Evolutionary conservation across 1,140 invertebrate genomes (phyloP), one percentile per base, ranked within the genome.

Genomic region (Centruroides vittatus): DNA sequence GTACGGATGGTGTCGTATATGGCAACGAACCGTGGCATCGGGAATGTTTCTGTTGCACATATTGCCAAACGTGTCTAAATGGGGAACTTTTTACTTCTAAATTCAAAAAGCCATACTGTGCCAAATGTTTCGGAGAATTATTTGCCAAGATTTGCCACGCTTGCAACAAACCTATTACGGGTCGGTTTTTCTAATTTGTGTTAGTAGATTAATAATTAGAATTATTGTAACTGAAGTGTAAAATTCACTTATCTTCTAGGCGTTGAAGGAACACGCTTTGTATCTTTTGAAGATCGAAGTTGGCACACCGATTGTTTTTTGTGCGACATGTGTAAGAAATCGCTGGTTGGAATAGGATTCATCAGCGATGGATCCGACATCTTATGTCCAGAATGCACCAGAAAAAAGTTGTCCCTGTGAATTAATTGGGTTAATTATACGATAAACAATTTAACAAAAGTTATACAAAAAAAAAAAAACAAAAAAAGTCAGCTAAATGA

Each of bases 261-360:
- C 65, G 94, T 95, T 75, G 93, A 93, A 69, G 95, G 96, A 70
- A 98, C 95, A 50, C 91, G 95, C 68, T 99, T 98, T 82, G 98
- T 98, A 76, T 96, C 93, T 54, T 98, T 98, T 78, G 94, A 98
- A 75, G 93, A 97, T 78, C 86, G 94, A 65, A 94, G 99, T 76
- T 99, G 96, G 96, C 96, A 99, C 79, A 98, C 97, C 76, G 93
- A 98, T 75, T 99, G 96, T 79, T 99, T 98, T 81, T 88, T 91
- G 73, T 99, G 96, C 78, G 89, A 90, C 69, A 85, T 85, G 66
- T 99, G 96, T 81, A 88, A 90, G 71, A 70, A 85, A 55, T 93
- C 91, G 49, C 81, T 99, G 69, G 95, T 98, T 23, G 23, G 23
- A 23, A 23, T 23, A 23, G 23, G 23, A 23, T 23, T 23, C 23